These are phyloP conservation scores for Protonemura montana DNA, from an alignment of 2,888 invertebrate species.

Conservation along the genomic window DNA sequence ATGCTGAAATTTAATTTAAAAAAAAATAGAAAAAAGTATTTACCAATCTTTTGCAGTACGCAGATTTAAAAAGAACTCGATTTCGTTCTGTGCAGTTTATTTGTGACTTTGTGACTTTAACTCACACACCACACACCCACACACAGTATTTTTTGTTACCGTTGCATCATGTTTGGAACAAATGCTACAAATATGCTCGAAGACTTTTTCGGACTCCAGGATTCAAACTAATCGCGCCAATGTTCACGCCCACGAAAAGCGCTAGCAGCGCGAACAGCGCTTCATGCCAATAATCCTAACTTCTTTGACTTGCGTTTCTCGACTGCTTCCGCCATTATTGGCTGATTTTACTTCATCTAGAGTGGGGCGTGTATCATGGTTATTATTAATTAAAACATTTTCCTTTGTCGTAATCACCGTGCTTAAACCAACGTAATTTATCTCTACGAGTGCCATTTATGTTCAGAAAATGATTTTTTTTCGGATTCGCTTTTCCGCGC, in stretches of 20 bases:
- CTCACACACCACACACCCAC: too few relatives aligned
- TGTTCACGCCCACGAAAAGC: background rate
- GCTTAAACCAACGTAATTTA: background rate
- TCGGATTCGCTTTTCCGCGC: background rate
- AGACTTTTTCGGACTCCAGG: background rate
- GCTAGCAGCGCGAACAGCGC: background rate
- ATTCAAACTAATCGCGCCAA: background rate
- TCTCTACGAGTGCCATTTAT: background rate
- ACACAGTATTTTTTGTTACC: too few relatives aligned
- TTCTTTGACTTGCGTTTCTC: background rate
- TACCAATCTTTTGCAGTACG: too few relatives aligned
- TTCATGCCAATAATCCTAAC: background rate
- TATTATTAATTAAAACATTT: background rate
- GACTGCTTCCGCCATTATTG: constrained; percentile 20
- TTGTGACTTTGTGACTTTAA: too few relatives aligned
- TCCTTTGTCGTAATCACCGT: background rate
- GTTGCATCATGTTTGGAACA: too few relatives aligned
- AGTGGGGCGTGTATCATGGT: background rate
- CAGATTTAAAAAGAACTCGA: too few relatives aligned
- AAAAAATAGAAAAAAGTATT: too few relatives aligned
- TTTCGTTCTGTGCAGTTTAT: too few relatives aligned
- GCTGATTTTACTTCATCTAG: background rate
- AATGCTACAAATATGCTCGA: too few relatives aligned
- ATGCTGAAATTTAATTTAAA: too few relatives aligned
- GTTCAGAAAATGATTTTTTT: background rate